Conservation (phyloP, 2,888 invertebrate genomes). For the Psococerastis gibbosa region DNA sequence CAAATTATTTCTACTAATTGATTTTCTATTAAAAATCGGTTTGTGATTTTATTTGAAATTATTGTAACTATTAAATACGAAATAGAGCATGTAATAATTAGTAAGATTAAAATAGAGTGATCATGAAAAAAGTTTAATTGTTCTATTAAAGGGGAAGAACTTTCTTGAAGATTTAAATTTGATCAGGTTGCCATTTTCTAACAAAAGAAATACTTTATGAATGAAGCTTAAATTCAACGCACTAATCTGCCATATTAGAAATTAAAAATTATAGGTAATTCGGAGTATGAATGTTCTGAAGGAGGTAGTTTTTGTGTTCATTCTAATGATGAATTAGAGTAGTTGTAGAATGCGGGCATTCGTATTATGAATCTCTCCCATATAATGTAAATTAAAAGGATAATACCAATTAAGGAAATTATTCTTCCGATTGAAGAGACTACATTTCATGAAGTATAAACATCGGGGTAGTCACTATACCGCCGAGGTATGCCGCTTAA, state of each 20-base stretch:
- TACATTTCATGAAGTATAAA: constrained; percentile 43
- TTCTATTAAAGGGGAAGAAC: constrained; percentile 42
- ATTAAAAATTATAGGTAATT: constrained; percentile 16
- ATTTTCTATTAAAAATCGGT: background rate
- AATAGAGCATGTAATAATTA: background rate
- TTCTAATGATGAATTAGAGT: constrained; percentile 38
- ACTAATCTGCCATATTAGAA: constrained; percentile 19
- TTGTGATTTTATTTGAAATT: background rate
- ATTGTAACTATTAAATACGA: background rate
- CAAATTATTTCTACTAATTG: constrained; percentile 1
- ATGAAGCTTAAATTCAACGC: constrained; percentile 33
- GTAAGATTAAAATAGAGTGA: background rate
- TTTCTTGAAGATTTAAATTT: constrained; percentile 37
- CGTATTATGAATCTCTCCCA: constrained; percentile 38
- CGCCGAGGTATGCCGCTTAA: constrained; percentile 55
- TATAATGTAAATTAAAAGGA: constrained; percentile 39
- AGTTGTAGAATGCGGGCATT: constrained; percentile 30
- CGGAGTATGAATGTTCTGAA: constrained; percentile 18
- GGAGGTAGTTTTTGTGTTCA: constrained; percentile 29
- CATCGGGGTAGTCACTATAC: constrained; percentile 52
- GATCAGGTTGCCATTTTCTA: constrained; percentile 34
- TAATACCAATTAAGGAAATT: constrained; percentile 36
- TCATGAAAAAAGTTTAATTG: constrained; percentile 21
- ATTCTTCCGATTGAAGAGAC: constrained; percentile 46
- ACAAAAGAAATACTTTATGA: background rate